These are phyloP conservation scores for Caenorhabditis latens DNA, from an alignment of 1,140 invertebrate genomes.

Conservation along the genomic window DNA sequence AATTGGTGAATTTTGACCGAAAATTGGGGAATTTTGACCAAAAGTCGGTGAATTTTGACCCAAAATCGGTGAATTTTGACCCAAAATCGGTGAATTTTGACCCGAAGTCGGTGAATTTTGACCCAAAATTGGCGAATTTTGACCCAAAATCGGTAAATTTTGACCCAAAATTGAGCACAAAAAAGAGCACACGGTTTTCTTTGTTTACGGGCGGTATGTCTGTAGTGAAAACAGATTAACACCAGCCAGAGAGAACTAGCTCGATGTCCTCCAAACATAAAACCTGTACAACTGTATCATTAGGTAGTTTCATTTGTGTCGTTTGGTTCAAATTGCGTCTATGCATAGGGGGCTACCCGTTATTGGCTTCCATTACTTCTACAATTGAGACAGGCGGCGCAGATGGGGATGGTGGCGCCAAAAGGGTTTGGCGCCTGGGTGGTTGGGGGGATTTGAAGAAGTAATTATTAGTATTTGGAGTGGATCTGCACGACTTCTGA, in stretches of 20 bases:
- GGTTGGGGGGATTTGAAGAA: background rate
- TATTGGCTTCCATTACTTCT: slow-evolving; percentile 45
- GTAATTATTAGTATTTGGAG: too few relatives aligned
- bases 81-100: too few relatives aligned
- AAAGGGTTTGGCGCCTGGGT: background rate
- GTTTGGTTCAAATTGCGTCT: slow-evolving; percentile 34
- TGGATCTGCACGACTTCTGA: too few relatives aligned
- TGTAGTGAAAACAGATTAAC: slow-evolving; percentile 32
- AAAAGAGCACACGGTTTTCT: background rate
- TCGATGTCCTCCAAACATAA: background rate
- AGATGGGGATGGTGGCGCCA: slow-evolving; percentile 9
- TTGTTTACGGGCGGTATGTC: too few relatives aligned
- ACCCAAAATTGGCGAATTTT: background rate
- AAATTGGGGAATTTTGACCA: too few relatives aligned
- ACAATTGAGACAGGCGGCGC: background rate
- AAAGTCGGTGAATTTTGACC: background rate
- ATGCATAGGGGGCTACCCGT: too few relatives aligned
- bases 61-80: background rate
- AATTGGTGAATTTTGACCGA: background rate
- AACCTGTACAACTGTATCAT: slow-evolving; percentile 37
- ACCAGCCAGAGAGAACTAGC: background rate
- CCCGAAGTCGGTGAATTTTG: too few relatives aligned
- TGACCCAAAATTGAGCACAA: too few relatives aligned
- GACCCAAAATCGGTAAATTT: too few relatives aligned
- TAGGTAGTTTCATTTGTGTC: background rate